A percentile compares a stretch with the other conserved stretches of the same genome.
phyloP scores from a whole-genome alignment of 2,888 invertebrate species.

The Hermaeophaga mercurialis region DNA sequence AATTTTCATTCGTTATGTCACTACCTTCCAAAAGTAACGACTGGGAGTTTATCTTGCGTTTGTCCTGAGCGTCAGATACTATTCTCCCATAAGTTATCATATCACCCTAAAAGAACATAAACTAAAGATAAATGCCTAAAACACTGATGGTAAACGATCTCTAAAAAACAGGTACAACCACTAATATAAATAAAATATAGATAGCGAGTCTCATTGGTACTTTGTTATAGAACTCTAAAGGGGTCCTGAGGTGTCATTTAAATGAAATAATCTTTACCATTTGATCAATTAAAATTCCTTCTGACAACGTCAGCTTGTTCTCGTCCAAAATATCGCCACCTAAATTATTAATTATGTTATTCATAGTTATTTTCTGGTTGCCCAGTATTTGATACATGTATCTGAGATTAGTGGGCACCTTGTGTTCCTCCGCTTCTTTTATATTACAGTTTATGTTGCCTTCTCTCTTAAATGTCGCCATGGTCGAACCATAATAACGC shows the following conservation, averaged over 20 bases:
- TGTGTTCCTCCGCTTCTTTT: conserved; percentile 30
- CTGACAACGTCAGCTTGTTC: conserved; percentile 46
- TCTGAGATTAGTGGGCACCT: conserved; percentile 37
- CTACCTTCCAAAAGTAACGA: conserved; percentile 74
- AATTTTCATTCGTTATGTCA: conserved; percentile 60
- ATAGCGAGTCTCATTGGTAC: too few relatives aligned
- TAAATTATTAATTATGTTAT: conserved; percentile 54
- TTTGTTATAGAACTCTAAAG: too few relatives aligned
- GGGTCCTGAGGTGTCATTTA: too few relatives aligned
- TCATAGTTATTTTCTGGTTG: conserved; percentile 56
- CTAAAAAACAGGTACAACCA: too few relatives aligned
- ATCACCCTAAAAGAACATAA: conserved; percentile 36
- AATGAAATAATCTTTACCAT: too few relatives aligned
- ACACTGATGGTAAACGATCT: too few relatives aligned
- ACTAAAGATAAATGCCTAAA: too few relatives aligned
- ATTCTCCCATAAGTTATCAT: conserved; percentile 68
- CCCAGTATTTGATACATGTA: conserved; percentile 61
- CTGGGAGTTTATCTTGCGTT: conserved; percentile 71
- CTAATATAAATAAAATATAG: too few relatives aligned
- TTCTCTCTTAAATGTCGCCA: conserved; percentile 30
- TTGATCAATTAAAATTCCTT: conserved; percentile 32
- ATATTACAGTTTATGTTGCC: conserved; percentile 19
- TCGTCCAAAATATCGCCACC: conserved; percentile 49
- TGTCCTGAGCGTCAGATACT: conserved; percentile 74
- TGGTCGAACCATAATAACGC: conserved; percentile 29